These are phyloP conservation scores for Diorhabda carinulata DNA, from an alignment of 1,140 invertebrate genomes.

Conservation along the genomic window DNA sequence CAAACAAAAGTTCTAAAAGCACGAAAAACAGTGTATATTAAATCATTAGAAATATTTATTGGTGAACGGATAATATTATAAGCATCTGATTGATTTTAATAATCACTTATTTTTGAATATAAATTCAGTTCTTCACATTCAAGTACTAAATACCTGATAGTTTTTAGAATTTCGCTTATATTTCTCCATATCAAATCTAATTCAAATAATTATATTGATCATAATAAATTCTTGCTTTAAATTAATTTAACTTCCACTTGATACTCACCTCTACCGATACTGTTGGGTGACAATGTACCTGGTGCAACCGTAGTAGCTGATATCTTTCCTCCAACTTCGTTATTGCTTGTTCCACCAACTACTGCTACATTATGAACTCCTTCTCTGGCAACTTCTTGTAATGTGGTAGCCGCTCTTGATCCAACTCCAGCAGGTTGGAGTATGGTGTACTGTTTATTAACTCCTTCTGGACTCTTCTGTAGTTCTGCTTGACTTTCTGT, in stretches of 20 bases:
- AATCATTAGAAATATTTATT: too few relatives aligned
- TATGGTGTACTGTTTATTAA: constrained; percentile 70
- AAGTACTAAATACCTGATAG: too few relatives aligned
- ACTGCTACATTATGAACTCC: constrained; percentile 62
- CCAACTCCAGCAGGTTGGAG: constrained; percentile 73
- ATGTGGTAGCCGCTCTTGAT: constrained; percentile 70
- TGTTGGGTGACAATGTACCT: constrained; percentile 66
- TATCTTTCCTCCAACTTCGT: constrained; percentile 29
- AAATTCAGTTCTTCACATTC: too few relatives aligned
- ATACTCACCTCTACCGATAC: constrained; percentile 67
- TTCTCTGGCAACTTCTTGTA: constrained; percentile 69
- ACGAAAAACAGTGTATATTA: too few relatives aligned
- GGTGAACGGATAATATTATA: too few relatives aligned
- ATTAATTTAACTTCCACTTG: not conserved
- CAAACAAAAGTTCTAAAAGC: too few relatives aligned
- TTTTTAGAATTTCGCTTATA: too few relatives aligned
- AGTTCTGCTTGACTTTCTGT: constrained; percentile 26
- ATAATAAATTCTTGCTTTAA: too few relatives aligned
- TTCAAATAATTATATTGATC: too few relatives aligned
- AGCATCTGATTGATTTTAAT: too few relatives aligned
- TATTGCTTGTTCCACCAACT: constrained; percentile 12
- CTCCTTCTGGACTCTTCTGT: constrained; percentile 52
- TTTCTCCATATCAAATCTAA: too few relatives aligned
- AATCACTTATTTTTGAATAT: too few relatives aligned
- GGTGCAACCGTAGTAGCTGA: constrained; percentile 41